Base-by-base conservation (phyloP, 2,797 vertebrate species). In the Cossypha caffra region DNA sequence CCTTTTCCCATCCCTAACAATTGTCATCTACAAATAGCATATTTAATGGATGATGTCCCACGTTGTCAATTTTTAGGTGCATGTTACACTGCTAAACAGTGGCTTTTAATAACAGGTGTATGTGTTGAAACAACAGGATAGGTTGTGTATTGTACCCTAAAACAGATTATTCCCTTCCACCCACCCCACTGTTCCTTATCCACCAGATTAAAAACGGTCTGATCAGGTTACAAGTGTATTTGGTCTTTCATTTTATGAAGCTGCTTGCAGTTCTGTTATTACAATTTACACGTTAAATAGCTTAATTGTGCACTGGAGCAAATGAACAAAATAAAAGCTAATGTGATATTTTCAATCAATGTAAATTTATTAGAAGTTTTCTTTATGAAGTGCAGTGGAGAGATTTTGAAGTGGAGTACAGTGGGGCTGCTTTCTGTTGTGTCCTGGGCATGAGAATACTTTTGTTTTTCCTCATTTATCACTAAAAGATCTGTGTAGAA, bases 191-290 rank as follows among this genome's bases (percentile, higher is more conserved):
- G 51, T 72, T 95, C 61, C 73, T 66, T 88, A 89, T 87, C 92
- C 69, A 91, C 84, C 96, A 93, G 63, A 98, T 98, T 98, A 98
- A 98, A 98, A 87, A 40, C 31, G 94, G 80, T 95, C 93, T 96
- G 96, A 98, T 97, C 90, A 37, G 92, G 51, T 87, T 91, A 47
- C n/a, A 67, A 57, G 90, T 83, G 90, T 95, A 76, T 81, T 76
- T 86, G 66, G 89, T 96, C 82, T 94, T 95, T 96, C 77, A 90
- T 94, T 96, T 86, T 63, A 86, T 23, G 74, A 75, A 94, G 80
- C 54, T 94, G 78, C 79, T 83, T 92, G 74, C 40, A 51, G 21
- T 90, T 92, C 64, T 71, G 15, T 92, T 85, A 58, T 48, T 64
- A 9, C 11, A 61, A 28, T 88, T 93, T 81, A 51, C 59, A 31